A percentile compares a stretch with the other conserved stretches of the same genome.
phyloP scores from a whole-genome alignment of 2,888 invertebrate species.

The Nemotelus pantherinus region DNA sequence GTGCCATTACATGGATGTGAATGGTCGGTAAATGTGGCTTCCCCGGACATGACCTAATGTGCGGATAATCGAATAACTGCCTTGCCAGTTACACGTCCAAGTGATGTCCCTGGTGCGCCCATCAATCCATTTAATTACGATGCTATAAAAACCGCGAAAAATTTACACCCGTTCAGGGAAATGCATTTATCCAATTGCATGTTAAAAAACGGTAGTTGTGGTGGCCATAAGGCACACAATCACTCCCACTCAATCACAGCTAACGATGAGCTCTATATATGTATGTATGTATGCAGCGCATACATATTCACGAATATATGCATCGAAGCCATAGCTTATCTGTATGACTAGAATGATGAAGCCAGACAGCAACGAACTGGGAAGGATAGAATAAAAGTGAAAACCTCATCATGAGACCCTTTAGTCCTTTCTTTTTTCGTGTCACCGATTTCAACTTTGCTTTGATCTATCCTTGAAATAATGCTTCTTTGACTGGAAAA shows the following conservation, averaged over 20 bases:
- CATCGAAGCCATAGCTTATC: too few relatives aligned
- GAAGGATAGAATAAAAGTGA: background rate
- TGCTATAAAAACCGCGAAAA: constrained; percentile 27
- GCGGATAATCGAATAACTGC: too few relatives aligned
- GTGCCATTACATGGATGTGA: too few relatives aligned
- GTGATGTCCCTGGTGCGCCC: background rate
- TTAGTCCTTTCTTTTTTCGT: background rate
- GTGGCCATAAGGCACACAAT: background rate
- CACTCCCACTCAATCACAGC: background rate
- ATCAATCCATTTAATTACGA: constrained; percentile 33
- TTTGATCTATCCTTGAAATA: constrained; percentile 15
- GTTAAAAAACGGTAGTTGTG: background rate
- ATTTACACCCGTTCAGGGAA: constrained; percentile 31
- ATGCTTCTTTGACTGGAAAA: constrained; percentile 11
- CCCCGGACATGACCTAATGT: too few relatives aligned
- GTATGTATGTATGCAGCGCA: too few relatives aligned
- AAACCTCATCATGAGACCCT: background rate
- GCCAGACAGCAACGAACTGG: background rate
- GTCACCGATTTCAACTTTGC: background rate
- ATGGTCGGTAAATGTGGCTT: too few relatives aligned
- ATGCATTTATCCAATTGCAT: constrained; percentile 18
- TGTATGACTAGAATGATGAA: too few relatives aligned
- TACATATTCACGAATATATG: too few relatives aligned
- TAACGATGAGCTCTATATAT: background rate
- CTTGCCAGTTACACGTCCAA: too few relatives aligned